Evolutionary conservation across 2,888 invertebrate genomes (phyloP), one percentile per base, ranked within the genome.

Genomic region (Chloroclystis v-ata): DNA sequence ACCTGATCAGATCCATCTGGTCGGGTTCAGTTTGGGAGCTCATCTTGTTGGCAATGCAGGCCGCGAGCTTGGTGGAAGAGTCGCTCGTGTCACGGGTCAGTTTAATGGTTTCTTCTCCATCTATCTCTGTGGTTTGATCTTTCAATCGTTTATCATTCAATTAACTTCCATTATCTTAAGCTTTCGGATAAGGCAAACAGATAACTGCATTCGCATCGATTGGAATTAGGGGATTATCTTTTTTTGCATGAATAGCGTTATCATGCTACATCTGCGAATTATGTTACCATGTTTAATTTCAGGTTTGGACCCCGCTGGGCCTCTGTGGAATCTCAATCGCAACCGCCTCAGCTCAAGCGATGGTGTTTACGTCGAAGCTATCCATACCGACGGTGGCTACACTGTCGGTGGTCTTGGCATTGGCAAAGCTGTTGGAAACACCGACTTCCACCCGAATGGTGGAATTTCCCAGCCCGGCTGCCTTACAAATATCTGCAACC

Each of bases 371-470:
- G 80, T 80, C 0, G 81, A 82, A 44, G 78, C 67, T 24, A 78
- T 82, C 26, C 82, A 82, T 44, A 90, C 90, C 26, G 89, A 82
- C 8, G 81, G 89, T 1, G 72, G 72, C 52, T 65, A 64, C 28
- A 87, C 89, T 38, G 79, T 67, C 2, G 75, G 87, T 0, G 72
- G 72, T 64, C 73, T 61, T 60, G 91, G 63, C 61, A 89, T 82
- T 26, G 89, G 89, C 0, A 64, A 72, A 1, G 65, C 82, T 4
- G 69, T 91, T 2, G 90, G 82, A 0, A 72, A 89, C 45, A 89
- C 69, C 1, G 91, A 91, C 66, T 91, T 91, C 69, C 91, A 89
- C 82, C 89, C 90, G 13, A 91, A 91, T 54, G 84, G 87, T 32
- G 91, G 91, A 0, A 73, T 57, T 41, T 67, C 65, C n/a, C 79